These are phyloP conservation scores for Mastacembelus armatus DNA, from an alignment of 2,797 vertebrate species.

Conservation along the genomic window DNA sequence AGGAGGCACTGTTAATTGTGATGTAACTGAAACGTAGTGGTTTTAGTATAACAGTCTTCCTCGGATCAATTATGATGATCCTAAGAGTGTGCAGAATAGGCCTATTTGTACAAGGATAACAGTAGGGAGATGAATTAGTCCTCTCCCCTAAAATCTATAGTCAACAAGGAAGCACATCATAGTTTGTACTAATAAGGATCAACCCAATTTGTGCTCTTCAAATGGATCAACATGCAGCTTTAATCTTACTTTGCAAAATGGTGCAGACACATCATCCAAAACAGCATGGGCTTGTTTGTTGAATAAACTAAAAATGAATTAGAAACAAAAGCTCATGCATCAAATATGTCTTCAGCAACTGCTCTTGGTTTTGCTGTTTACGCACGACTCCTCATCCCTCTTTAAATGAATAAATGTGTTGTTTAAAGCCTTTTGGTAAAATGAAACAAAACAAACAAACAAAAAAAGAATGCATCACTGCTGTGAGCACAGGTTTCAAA, in stretches of 20 bases:
- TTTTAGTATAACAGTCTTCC: slow-evolving; percentile 21
- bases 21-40: slow-evolving; percentile 16
- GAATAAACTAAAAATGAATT: slow-evolving; percentile 51
- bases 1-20: slow-evolving; percentile 18
- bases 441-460: no score
- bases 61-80: slow-evolving; percentile 39
- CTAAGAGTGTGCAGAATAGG: slow-evolving; percentile 16
- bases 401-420: slow-evolving; percentile 46
- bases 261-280: slow-evolving; percentile 36
- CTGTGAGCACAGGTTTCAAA: slow-evolving; percentile 27
- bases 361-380: no score
- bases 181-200: slow-evolving; percentile 58
- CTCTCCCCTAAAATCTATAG: slow-evolving; percentile 28
- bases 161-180: slow-evolving; percentile 44
- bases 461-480: slow-evolving; percentile 18
- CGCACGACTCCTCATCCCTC: slow-evolving; percentile 26
- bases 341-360: slow-evolving; percentile 15
- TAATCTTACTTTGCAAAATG: slow-evolving; percentile 49
- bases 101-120: slow-evolving; percentile 42
- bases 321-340: slow-evolving; percentile 31
- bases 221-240: slow-evolving; percentile 59
- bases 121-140: slow-evolving; percentile 26
- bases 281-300: slow-evolving; percentile 42
- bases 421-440: slow-evolving; percentile 25
- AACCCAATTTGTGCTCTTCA: slow-evolving; percentile 50